Conservation (phyloP, 2,888 invertebrate genomes). For the Cotesia congregata region DNA sequence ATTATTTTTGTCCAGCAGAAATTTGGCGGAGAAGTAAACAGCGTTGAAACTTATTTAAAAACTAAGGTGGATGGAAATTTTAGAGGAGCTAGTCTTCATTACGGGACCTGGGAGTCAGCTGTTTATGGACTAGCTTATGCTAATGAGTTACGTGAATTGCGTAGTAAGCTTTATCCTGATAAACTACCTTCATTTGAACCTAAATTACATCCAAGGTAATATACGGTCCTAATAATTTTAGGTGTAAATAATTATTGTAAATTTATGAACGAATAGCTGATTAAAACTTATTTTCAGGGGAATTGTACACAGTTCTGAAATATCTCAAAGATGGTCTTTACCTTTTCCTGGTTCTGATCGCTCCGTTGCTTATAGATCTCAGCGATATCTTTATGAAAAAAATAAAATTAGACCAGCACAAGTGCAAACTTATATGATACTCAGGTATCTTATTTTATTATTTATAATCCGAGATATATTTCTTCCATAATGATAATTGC, state of each 20-base stretch:
- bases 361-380: slow-evolving; percentile 86
- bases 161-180: slow-evolving; percentile 78
- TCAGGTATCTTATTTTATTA: slow-evolving; percentile 59
- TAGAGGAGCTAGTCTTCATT: slow-evolving; percentile 75
- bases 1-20: slow-evolving; percentile 82
- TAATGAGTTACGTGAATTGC: slow-evolving; percentile 76
- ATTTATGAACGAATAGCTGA: slow-evolving; percentile 12
- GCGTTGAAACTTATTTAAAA: slow-evolving; percentile 80
- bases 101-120: slow-evolving; percentile 92
- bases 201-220: slow-evolving; percentile 73
- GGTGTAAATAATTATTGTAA: neutral
- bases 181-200: slow-evolving; percentile 78
- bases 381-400: slow-evolving; percentile 80
- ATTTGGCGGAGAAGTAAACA: slow-evolving; percentile 84
- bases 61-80: slow-evolving; percentile 53
- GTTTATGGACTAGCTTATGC: slow-evolving; percentile 81
- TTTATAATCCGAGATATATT: slow-evolving; percentile 44
- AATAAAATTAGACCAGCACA: slow-evolving; percentile 83
- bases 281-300: slow-evolving; percentile 64
- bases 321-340: slow-evolving; percentile 75
- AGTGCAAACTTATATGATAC: slow-evolving; percentile 80
- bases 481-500: neutral
- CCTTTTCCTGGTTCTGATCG: slow-evolving; percentile 89
- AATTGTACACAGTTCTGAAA: slow-evolving; percentile 71
- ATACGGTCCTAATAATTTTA: slow-evolving; percentile 21